Conservation (phyloP, 2,113 vertebrate genomes). For the Phalacrocorax aristotelis region DNA sequence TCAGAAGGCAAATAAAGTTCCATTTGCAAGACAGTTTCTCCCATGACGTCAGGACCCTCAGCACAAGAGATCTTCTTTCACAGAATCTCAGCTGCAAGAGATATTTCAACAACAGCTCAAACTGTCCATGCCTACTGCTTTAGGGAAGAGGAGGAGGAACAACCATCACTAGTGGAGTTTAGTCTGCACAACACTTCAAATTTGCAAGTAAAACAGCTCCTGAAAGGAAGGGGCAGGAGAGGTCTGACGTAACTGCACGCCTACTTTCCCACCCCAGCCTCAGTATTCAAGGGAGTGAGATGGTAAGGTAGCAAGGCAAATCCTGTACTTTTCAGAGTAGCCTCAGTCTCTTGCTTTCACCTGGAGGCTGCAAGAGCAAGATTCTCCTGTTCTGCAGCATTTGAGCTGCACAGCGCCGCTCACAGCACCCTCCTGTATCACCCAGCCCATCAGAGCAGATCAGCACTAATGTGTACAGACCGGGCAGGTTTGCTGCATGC, state of each 20-base stretch:
- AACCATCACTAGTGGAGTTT: neutral
- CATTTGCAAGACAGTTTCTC: neutral
- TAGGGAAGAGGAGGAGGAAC: neutral
- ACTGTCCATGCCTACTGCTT: too few relatives aligned
- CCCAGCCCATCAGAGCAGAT: accelerated
- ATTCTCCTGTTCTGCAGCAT: neutral
- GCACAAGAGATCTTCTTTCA: neutral
- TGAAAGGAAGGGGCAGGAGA: neutral
- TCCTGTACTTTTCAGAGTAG: neutral
- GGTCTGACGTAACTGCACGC: too few relatives aligned
- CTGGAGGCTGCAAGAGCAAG: neutral
- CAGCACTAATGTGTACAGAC: accelerated
- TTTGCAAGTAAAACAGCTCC: neutral
- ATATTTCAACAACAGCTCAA: neutral
- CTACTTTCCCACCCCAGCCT: neutral
- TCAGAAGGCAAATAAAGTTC: neutral
- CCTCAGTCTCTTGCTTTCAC: neutral
- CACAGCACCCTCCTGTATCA: neutral
- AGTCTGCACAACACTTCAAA: neutral
- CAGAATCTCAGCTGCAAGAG: neutral
- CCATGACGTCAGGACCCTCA: neutral
- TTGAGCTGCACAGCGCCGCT: accelerated
- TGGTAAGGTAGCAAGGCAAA: too few relatives aligned
- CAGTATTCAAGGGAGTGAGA: too few relatives aligned
- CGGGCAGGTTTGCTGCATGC: too few relatives aligned